Evolutionary conservation across 2,888 invertebrate genomes (phyloP), one percentile per base, ranked within the genome.

Genomic region (Trisateles emortualis): DNA sequence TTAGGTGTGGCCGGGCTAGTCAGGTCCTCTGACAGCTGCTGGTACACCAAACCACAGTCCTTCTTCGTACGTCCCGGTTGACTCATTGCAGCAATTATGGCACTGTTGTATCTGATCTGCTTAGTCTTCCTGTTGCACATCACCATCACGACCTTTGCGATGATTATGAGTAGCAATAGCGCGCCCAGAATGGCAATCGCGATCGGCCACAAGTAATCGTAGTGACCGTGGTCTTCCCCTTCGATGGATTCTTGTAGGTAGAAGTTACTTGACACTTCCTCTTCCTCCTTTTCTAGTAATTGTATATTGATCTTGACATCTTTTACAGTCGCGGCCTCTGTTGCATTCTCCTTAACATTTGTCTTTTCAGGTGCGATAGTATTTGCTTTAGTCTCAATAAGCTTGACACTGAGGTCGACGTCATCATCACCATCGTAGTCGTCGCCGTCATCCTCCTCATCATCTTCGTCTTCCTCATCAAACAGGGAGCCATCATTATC

Each of bases 1-100:
- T 95, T 96, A 42, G 96, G 96, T 74, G 95, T 95, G 76, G 94
- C 90, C 3, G 95, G 95, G 41, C 95, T 95, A 9, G 94, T 93
- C 65, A 96, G 94, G 68, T 97, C 96, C 83, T 96, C 96, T 9
- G 96, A 96, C 48, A 97, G 88, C 65, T 96, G 96, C 77, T 96
- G 96, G 86, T 96, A 97, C 14, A 97, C 96, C 55, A 96, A 93
- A 2, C 95, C 95, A 70, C 95, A 95, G 81, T 96, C 95, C 76
- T 95, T 95, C 90, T 95, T 95, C 35, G 94, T 91, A 58, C 92
- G 92, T 13, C 87, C 80, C 59, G 89, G 87, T 60, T 94, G 89
- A 72, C 92, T 93, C 93, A 94, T 92, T 51, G 91, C 92, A 26
- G 92, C 92, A 57, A 92, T 88, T 74, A 92, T 90, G 86, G 92